These are phyloP conservation scores for Acropora tenuis DNA, from an alignment of 64 coral and sea anemone species.

Conservation along the genomic window DNA sequence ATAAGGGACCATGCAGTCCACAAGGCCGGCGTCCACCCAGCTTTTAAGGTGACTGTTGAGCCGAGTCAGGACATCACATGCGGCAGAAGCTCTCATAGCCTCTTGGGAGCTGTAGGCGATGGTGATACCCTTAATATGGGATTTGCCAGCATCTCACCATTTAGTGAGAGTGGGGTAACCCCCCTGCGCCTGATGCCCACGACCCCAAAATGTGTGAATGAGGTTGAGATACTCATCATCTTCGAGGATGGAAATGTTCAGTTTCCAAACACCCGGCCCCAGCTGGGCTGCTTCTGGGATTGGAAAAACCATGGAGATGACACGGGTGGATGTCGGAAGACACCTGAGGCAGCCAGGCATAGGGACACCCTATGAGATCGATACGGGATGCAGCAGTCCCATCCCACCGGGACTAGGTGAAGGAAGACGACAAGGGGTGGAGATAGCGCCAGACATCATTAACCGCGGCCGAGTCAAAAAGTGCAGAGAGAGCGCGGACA, in stretches of 20 bases:
- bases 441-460: background rate
- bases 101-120: background rate
- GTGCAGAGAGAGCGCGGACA: background rate
- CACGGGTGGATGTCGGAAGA: no score
- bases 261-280: no score
- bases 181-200: no score
- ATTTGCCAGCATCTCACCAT: slow-evolving; percentile 62
- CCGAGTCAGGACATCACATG: background rate
- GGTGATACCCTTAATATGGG: background rate
- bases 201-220: no score
- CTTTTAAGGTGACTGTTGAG: background rate
- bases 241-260: no score
- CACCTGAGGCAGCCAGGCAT: no score
- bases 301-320: no score
- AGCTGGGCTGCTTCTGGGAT: no score
- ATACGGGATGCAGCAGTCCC: background rate
- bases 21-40: background rate
- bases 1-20: background rate
- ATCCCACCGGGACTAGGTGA: background rate
- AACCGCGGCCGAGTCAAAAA: background rate
- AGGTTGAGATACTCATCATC: no score
- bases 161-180: slow-evolving; percentile 14
- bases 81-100: no score
- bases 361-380: no score
- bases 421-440: background rate